Evolutionary conservation across 37 sponge, comb jelly and placozoan species (phyloP).

Genomic region (Ephydatia muelleri): DNA sequence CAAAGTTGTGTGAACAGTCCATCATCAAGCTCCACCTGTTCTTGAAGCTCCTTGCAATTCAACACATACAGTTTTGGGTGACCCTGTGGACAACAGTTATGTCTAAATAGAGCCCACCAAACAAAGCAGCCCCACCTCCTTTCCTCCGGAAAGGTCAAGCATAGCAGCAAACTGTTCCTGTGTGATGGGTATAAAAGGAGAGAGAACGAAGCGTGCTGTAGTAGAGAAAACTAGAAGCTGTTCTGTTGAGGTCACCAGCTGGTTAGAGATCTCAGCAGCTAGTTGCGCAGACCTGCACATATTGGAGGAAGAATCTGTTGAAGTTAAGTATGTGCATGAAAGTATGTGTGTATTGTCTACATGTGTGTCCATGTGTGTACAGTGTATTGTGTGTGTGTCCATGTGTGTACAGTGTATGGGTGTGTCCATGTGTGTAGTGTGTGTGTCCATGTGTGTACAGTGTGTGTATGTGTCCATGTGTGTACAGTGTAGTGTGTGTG

Average conservation of each 20-base stretch:
- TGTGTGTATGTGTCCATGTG: too few species aligned
- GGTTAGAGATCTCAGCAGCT: conserved; percentile 3
- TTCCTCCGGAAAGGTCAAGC: conserved; percentile 28
- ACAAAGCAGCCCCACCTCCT: too few species aligned
- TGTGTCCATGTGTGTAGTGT: too few species aligned
- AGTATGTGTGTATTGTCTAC: not conserved
- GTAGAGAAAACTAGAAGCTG: conserved; percentile 42
- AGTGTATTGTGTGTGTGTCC: too few species aligned
- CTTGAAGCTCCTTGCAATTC: conserved; percentile 21
- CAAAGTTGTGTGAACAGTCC: conserved; percentile 32
- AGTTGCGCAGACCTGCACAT: conserved; percentile 16
- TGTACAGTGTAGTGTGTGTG: too few species aligned
- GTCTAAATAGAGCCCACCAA: too few species aligned
- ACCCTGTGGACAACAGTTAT: conserved; percentile 2
- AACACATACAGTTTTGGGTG: conserved; percentile 51
- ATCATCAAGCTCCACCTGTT: conserved; percentile 11
- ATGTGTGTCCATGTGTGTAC: too few species aligned
- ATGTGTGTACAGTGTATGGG: too few species aligned
- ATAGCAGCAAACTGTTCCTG: conserved; percentile 22
- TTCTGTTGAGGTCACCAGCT: not conserved
- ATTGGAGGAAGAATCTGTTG: not conserved
- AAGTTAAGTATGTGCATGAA: not conserved
- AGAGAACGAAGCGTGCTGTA: conserved; percentile 15
- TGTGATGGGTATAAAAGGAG: conserved; percentile 15
- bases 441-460: too few species aligned